Evolutionary conservation across 2,113 vertebrate species (phyloP), one percentile per base, ranked within the genome.

Genomic region (Anser cygnoides): DNA sequence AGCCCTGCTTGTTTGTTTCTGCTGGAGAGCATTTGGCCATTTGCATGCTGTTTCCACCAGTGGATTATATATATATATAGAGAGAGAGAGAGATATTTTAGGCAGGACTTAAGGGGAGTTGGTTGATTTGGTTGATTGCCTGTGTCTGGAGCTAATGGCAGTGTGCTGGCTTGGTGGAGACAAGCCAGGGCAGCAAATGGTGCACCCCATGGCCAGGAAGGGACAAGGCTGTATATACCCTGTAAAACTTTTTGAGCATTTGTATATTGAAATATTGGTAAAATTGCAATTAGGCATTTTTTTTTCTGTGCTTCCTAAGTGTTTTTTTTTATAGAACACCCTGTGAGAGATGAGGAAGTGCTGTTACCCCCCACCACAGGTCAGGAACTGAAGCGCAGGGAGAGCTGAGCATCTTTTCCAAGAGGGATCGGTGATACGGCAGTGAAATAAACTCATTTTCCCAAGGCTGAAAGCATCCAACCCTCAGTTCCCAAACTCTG

Each of bases 341-440:
- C 54, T 74, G 28, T 62, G 72, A 72, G 54, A 79, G 33, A 37
- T 59, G 67, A 44, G 33, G 25, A 19, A 18, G 16, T 63, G 61
- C 23, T 39, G 19, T 63, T 62, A 29, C 14, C 4, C 28, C 3
- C 29, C 2, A 0, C 35, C 37, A 15, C 2, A 54, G 37, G 39
- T 52, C 4, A 7, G 54, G 65, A 71, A 65, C 31, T 61, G 22
- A 75, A 65, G 35, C 26, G 10, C 4, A 15, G 43, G 31, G 26
- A 62, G 25, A 55, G 20, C 54, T 71, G 70, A 71, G 37, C 10
- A 25, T 28, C 35, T 9, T 52, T 35, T 46, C 46, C 46, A 52
- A 20, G 68, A 52, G 41, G 43, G n/a, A 31, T 26, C 13, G 15
- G 39, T 20, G 71, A 7, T 6, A 23, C 4, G 43, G 35, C 63